Conservation (phyloP, 2,113 vertebrate genomes). For the Ceyx margarethae region DNA sequence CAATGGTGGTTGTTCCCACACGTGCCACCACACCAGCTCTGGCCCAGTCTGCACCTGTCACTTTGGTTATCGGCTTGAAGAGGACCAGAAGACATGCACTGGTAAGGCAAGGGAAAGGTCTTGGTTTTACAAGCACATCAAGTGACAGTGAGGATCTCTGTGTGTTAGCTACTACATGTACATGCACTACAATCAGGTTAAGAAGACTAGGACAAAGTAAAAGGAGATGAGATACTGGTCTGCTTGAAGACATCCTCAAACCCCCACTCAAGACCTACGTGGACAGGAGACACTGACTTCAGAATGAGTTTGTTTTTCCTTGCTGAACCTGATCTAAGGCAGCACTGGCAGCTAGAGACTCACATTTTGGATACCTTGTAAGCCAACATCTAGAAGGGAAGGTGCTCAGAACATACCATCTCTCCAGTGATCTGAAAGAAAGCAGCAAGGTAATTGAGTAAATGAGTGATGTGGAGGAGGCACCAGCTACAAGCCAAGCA, state of each 20-base stretch:
- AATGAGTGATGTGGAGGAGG: not conserved
- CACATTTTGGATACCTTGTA: rapidly evolving
- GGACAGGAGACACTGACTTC: not conserved
- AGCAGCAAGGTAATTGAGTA: not conserved
- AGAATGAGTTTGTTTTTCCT: not conserved
- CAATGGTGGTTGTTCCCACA: slow-evolving; percentile 90
- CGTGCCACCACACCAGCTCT: slow-evolving; percentile 83
- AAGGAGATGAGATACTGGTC: not conserved
- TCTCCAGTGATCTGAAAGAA: not conserved
- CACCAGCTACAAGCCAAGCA: not conserved
- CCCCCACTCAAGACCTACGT: not conserved
- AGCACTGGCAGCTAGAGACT: not conserved
- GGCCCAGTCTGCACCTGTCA: slow-evolving; percentile 89
- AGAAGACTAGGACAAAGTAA: not conserved
- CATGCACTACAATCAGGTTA: not conserved
- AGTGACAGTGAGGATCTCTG: rapidly evolving
- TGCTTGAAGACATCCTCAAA: not conserved
- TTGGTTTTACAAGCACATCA: not conserved
- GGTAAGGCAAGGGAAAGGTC: slow-evolving; percentile 69
- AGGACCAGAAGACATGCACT: slow-evolving; percentile 85
- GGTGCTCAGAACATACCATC: not conserved
- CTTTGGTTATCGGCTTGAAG: slow-evolving; percentile 79
- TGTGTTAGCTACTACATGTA: rapidly evolving
- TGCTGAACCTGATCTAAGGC: not conserved
- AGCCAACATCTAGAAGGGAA: not conserved